Conservation (phyloP, 1,140 invertebrate genomes). For the Papilio polytes region DNA sequence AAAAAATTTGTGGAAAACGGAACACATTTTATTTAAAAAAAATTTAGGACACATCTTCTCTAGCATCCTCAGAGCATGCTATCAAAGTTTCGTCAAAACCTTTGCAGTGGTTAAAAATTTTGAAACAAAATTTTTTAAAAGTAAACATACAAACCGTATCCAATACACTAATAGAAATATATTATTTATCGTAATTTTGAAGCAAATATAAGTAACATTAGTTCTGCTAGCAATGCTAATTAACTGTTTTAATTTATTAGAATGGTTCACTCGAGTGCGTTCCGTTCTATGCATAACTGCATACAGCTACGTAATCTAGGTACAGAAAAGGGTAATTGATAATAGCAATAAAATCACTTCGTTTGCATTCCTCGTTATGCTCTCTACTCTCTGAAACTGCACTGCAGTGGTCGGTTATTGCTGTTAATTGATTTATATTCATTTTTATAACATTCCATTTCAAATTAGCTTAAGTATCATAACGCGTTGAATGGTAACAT, state of each 20-base stretch:
- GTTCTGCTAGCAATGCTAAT: neutral
- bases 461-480: too few species aligned
- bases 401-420: constrained; percentile 6
- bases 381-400: neutral
- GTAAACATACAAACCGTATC: neutral
- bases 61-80: too few species aligned
- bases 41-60: too few species aligned
- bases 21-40: too few species aligned
- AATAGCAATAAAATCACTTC: constrained; percentile 22
- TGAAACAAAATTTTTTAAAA: neutral
- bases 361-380: neutral
- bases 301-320: neutral
- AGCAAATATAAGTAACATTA: neutral
- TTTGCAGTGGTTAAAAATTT: too few species aligned
- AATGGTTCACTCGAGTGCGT: neutral
- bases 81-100: too few species aligned
- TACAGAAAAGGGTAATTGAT: neutral
- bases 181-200: neutral
- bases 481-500: too few species aligned
- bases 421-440: neutral
- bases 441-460: neutral
- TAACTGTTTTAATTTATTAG: neutral
- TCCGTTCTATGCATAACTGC: neutral
- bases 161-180: neutral
- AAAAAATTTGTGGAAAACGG: too few species aligned